A percentile compares a stretch with the other conserved stretches of the same genome.
These are phyloP conservation scores for Vidua chalybeata DNA, from an alignment of 2,113 vertebrate species.

Conservation along the genomic window DNA sequence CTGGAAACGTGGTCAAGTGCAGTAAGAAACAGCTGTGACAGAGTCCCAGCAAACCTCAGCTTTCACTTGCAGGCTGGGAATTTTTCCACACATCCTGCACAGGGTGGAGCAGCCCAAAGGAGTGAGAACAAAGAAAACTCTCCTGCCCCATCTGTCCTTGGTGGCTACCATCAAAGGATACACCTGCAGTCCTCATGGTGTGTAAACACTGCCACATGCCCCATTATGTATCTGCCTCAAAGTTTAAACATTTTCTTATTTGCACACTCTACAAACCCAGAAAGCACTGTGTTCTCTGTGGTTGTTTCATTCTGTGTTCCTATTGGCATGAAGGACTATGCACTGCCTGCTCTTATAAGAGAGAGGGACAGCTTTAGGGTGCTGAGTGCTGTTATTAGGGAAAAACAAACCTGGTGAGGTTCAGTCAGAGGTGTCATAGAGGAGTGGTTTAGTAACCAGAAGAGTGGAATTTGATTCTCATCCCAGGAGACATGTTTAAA, in stretches of 20 bases:
- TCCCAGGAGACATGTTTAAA: neutral
- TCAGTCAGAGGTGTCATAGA: neutral
- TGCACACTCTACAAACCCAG: neutral
- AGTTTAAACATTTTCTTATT: neutral
- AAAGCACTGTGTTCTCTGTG: neutral
- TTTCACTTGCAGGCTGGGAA: accelerated
- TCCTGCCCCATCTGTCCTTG: neutral
- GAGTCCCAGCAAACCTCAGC: neutral
- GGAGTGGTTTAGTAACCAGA: neutral
- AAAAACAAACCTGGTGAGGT: neutral
- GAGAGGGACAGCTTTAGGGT: neutral
- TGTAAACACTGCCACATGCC: neutral
- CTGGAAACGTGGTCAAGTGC: neutral
- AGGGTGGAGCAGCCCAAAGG: accelerated
- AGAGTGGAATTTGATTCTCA: neutral
- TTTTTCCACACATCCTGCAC: accelerated
- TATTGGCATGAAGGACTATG: accelerated
- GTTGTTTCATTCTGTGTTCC: neutral
- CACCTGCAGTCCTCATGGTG: neutral
- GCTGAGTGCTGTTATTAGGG: neutral
- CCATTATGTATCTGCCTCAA: neutral
- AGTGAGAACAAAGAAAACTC: neutral
- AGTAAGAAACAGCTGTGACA: neutral
- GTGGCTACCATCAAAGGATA: neutral
- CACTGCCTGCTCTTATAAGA: neutral